Conservation (phyloP, 2,797 vertebrate genomes). For the Synanceia verrucosa region DNA sequence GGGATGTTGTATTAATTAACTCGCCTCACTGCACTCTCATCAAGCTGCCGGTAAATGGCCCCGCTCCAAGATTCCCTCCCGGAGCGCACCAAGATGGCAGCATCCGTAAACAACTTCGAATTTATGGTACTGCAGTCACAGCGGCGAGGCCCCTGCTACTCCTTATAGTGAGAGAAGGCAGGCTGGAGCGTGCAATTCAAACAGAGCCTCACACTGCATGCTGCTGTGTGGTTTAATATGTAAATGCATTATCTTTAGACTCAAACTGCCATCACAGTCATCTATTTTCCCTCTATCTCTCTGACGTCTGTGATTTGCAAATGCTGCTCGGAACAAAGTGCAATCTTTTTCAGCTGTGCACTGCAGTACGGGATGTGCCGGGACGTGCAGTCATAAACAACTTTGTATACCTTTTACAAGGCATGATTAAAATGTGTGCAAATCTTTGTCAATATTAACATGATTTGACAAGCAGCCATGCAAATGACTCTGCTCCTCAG, state of each 20-base stretch:
- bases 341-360: conserved; percentile 64
- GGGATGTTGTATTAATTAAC: conserved; percentile 83
- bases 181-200: conserved; percentile 41
- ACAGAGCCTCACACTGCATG: conserved; percentile 22
- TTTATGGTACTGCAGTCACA: conserved; percentile 70
- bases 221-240: conserved; percentile 62
- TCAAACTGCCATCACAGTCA: conserved; percentile 42
- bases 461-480: conserved; percentile 58
- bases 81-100: conserved; percentile 75
- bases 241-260: conserved; percentile 52
- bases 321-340: conserved; percentile 63
- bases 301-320: conserved; percentile 66
- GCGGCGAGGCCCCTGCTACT: conserved; percentile 48
- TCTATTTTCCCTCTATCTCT: conserved; percentile 40
- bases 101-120: conserved; percentile 75
- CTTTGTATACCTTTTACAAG: conserved; percentile 58
- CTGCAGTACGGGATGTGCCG: conserved; percentile 33
- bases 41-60: conserved; percentile 79
- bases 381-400: conserved; percentile 59
- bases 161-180: conserved; percentile 34
- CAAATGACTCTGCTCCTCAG: conserved; percentile 56
- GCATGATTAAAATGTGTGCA: conserved; percentile 66
- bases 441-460: conserved; percentile 73
- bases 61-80: conserved; percentile 73
- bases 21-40: conserved; percentile 80